phyloP scores from a whole-genome alignment of 1,140 invertebrate genomes.

The Drosophila leontia region DNA sequence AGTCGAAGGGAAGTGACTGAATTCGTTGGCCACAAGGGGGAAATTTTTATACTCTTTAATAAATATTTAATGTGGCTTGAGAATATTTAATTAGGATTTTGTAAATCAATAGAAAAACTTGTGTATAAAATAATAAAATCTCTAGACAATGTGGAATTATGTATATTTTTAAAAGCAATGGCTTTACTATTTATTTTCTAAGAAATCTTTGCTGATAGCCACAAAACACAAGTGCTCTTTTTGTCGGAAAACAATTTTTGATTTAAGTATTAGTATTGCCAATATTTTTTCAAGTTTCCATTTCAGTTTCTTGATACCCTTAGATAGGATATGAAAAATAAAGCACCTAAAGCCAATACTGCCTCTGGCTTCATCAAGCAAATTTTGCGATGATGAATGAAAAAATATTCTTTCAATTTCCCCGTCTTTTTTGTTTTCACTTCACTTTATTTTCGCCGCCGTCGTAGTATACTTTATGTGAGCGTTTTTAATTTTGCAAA shows the following conservation, averaged over 20 bases:
- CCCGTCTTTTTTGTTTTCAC: slow-evolving; percentile 19
- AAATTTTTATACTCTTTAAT: slow-evolving; percentile 17
- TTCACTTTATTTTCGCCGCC: slow-evolving; percentile 20
- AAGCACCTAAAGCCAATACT: slow-evolving; percentile 21
- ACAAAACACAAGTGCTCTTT: background rate
- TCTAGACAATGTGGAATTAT: background rate
- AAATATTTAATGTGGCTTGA: background rate
- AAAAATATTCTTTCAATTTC: slow-evolving; percentile 46
- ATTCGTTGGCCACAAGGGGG: background rate
- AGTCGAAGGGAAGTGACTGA: slow-evolving; percentile 12
- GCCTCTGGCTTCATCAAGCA: slow-evolving; percentile 48
- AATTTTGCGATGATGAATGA: slow-evolving; percentile 77
- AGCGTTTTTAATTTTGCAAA: slow-evolving; percentile 79
- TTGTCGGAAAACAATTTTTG: background rate
- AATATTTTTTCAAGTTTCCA: background rate
- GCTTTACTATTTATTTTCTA: background rate
- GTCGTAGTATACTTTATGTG: slow-evolving; percentile 62
- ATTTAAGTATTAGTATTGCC: background rate
- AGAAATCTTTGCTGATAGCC: background rate
- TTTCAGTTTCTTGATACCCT: background rate
- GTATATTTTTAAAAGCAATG: background rate
- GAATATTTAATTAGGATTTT: background rate
- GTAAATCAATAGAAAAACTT: background rate
- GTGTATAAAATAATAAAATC: background rate
- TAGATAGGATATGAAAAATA: slow-evolving; percentile 2